Percentiles rank a stretch among this genome's conserved stretches.
phyloP scores from a whole-genome alignment of 2,888 invertebrate species.

The Xylophagus ater region DNA sequence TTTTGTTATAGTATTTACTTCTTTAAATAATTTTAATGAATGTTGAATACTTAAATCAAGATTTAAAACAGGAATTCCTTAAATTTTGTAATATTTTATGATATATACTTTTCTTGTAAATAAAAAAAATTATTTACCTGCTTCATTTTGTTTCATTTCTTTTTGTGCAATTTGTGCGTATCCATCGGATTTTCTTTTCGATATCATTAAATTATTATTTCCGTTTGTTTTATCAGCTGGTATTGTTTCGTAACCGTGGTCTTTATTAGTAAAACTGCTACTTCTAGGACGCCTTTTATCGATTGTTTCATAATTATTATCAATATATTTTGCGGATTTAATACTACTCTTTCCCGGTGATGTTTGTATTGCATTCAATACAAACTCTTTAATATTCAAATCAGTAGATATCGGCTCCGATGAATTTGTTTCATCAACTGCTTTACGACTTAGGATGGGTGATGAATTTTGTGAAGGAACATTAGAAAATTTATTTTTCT shows the following conservation, averaged over 20 bases:
- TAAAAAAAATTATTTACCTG: slow-evolving; percentile 5
- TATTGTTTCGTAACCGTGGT: slow-evolving; percentile 55
- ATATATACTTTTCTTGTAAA: no score
- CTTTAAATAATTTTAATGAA: no score
- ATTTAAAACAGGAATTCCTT: no score
- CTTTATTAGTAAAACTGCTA: slow-evolving; percentile 38
- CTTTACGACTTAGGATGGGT: slow-evolving; percentile 28
- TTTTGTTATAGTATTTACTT: slow-evolving; percentile 19
- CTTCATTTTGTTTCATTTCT: slow-evolving; percentile 5
- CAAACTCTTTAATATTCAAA: slow-evolving; percentile 18
- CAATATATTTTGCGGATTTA: slow-evolving; percentile 29
- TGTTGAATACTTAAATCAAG: no score
- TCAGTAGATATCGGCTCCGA: slow-evolving; percentile 8
- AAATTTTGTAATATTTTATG: no score
- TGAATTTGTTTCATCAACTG: slow-evolving; percentile 9
- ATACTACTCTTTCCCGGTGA: slow-evolving; percentile 41
- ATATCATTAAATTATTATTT: slow-evolving; percentile 22
- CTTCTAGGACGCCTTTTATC: slow-evolving; percentile 39
- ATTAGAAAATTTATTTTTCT: slow-evolving; percentile 36
- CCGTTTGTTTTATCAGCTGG: slow-evolving; percentile 30
- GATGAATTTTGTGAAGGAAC: slow-evolving; percentile 34
- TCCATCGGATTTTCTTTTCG: slow-evolving; percentile 38
- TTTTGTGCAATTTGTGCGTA: slow-evolving; percentile 27
- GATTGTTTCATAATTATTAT: slow-evolving; percentile 53
- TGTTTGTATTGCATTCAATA: slow-evolving; percentile 20